Percentiles rank a stretch among this genome's conserved stretches.
Conservation (phyloP, 2,888 invertebrate species). For the Lepas anatifera region DNA sequence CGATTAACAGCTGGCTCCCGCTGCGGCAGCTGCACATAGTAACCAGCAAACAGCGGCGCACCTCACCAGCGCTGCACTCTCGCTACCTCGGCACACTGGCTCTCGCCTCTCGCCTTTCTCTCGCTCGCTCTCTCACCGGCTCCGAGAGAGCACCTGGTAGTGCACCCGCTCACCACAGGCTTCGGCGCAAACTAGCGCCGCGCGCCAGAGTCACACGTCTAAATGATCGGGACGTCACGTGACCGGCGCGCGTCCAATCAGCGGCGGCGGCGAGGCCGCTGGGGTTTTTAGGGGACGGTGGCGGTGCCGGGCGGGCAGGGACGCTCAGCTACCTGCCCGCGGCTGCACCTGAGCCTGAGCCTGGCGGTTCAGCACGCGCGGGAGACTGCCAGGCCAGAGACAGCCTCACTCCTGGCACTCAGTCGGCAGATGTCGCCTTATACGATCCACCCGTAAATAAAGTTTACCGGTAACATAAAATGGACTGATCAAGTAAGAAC, state of each 20-base stretch:
- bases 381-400: too few species aligned
- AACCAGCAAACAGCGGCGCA: not conserved
- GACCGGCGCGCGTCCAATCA: not conserved
- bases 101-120: not conserved
- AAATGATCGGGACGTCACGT: constrained; percentile 1
- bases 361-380: too few species aligned
- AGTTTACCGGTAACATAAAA: too few species aligned
- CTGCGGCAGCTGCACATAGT: not conserved
- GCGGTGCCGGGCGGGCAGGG: not conserved
- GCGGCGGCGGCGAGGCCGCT: not conserved
- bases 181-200: not conserved
- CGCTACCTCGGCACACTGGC: too few species aligned
- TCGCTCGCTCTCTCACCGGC: not conserved
- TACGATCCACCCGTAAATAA: too few species aligned
- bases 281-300: constrained; percentile 9
- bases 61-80: too few species aligned
- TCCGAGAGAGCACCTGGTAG: not conserved
- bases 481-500: too few species aligned
- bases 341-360: too few species aligned
- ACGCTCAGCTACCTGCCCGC: too few species aligned
- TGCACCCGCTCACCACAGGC: not conserved
- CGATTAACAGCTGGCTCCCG: too few species aligned
- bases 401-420: too few species aligned
- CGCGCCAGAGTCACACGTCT: not conserved
- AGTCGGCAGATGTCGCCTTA: too few species aligned